Evolutionary conservation across 2,888 invertebrate genomes (phyloP).

Genomic region (Maniola hyperantus): DNA sequence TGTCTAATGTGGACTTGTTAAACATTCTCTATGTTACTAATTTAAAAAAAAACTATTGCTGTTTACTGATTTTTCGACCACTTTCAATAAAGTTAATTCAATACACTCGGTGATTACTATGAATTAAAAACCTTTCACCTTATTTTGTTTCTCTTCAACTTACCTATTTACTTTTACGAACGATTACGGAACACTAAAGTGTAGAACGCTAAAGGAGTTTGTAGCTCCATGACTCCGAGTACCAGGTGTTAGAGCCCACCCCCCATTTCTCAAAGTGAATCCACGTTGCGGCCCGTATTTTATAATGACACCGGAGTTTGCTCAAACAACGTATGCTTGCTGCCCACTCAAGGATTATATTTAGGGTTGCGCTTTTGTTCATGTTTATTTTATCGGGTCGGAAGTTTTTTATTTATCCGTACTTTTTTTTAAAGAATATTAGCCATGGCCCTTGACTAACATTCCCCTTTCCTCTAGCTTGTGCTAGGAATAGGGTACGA

Average conservation of each 20-base stretch:
- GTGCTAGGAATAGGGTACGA: too few species aligned
- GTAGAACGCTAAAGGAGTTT: conserved; percentile 41
- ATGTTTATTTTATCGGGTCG: conserved; percentile 47
- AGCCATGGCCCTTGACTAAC: too few species aligned
- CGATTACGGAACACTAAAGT: conserved; percentile 20
- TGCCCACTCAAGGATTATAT: conserved; percentile 74
- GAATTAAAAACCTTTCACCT: too few species aligned
- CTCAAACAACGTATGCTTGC: conserved; percentile 72
- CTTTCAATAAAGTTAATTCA: too few species aligned
- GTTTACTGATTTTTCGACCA: too few species aligned
- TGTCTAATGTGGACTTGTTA: too few species aligned
- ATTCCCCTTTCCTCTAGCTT: too few species aligned
- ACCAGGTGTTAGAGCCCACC: conserved; percentile 69
- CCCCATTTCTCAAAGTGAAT: conserved; percentile 79
- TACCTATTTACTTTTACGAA: too few species aligned
- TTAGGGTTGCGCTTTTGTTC: conserved; percentile 56
- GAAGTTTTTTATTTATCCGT: not conserved
- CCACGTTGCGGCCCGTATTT: conserved; percentile 73
- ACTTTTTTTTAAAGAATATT: too few species aligned
- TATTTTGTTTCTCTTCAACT: too few species aligned
- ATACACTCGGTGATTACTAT: too few species aligned
- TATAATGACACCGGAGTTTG: conserved; percentile 76
- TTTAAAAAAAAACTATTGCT: not conserved
- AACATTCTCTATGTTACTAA: not conserved
- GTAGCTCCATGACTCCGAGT: conserved; percentile 51